phyloP scores from a whole-genome alignment of 2,888 invertebrate genomes.

The Dilophus febrilis region DNA sequence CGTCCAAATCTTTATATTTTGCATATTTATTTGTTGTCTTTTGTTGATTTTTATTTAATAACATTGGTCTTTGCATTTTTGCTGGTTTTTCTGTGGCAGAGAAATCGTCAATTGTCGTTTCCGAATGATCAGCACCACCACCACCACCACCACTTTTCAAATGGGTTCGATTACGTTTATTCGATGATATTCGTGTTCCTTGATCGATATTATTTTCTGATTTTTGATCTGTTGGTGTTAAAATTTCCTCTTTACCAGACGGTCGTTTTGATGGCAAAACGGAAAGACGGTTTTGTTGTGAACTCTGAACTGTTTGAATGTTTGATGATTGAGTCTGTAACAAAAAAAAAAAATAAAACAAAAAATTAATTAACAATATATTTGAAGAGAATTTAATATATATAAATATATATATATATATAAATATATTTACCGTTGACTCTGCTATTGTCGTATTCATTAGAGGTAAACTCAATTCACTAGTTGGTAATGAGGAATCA shows the following conservation, averaged over 20 bases:
- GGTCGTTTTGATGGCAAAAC: constrained; percentile 4
- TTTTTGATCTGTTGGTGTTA: background rate
- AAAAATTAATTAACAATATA: too few species aligned
- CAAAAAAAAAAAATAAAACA: too few species aligned
- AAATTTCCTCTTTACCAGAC: constrained; percentile 7
- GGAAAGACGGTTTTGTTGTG: constrained; percentile 3
- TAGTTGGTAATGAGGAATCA: constrained; percentile 3
- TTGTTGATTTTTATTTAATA: constrained; percentile 1
- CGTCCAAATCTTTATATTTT: constrained; percentile 11
- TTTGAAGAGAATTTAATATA: too few species aligned
- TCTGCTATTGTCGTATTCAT: constrained; percentile 7
- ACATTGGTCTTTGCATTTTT: constrained; percentile 1
- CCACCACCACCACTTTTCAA: background rate
- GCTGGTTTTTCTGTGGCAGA: background rate
- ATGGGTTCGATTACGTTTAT: too few species aligned
- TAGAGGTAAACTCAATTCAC: constrained; percentile 3
- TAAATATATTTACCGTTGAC: too few species aligned
- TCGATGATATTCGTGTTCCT: background rate
- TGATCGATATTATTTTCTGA: background rate
- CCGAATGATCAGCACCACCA: background rate
- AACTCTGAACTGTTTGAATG: constrained; percentile 5
- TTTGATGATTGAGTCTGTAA: too few species aligned
- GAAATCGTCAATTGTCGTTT: background rate
- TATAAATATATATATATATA: too few species aligned
- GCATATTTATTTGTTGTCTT: constrained; percentile 17